Conservation (phyloP, 2,113 vertebrate genomes). For the Myotis brandtii region DNA sequence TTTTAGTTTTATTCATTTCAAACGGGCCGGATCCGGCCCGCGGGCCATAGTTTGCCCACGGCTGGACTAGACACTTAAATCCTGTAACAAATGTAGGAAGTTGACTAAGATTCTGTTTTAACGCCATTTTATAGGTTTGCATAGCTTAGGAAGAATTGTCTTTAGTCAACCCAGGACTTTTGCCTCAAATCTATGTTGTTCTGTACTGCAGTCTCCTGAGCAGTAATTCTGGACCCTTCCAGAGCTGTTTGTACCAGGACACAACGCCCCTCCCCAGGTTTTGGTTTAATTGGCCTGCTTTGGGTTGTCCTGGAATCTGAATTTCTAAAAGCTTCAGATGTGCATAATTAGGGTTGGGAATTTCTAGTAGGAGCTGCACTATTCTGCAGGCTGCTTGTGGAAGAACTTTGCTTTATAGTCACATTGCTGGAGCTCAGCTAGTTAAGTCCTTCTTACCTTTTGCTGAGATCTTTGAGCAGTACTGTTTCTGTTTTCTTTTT, state of each 20-base stretch:
- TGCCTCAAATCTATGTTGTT: no score
- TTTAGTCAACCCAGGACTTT: not conserved
- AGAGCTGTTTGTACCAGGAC: not conserved
- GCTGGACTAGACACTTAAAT: not conserved
- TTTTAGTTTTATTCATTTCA: no score
- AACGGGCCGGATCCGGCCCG: no score
- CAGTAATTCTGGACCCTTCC: not conserved
- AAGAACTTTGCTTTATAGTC: not conserved
- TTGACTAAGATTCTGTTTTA: not conserved
- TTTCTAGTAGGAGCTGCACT: not conserved
- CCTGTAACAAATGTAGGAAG: not conserved
- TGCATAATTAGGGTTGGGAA: not conserved
- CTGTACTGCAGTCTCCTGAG: not conserved
- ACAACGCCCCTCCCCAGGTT: not conserved
- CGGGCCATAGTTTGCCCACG: no score
- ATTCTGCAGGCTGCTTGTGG: not conserved
- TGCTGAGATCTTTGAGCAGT: not conserved
- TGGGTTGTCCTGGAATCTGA: not conserved
- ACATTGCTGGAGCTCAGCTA: not conserved
- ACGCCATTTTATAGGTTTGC: not conserved
- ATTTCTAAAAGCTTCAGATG: not conserved
- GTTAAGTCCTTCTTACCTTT: not conserved
- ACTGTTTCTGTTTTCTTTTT: not conserved
- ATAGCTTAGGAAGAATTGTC: not conserved
- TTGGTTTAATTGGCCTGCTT: not conserved